Percentiles rank a stretch among this genome's conserved stretches.
phyloP scores from a whole-genome alignment of 2,888 invertebrate species.

The Agrochola lota region DNA sequence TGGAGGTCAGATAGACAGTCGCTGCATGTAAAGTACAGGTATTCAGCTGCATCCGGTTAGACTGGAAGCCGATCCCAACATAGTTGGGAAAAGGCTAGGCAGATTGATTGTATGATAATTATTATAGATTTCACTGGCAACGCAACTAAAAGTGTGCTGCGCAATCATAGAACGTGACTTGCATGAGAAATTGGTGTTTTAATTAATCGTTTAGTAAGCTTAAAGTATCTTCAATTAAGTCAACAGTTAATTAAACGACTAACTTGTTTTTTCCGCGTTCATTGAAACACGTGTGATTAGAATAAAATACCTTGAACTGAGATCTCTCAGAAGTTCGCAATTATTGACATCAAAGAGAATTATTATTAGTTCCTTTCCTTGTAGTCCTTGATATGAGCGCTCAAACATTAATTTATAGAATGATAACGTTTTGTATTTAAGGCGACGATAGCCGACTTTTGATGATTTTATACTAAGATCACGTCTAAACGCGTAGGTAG shows the following conservation, averaged over 20 bases:
- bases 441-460: too few species aligned
- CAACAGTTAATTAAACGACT: constrained; percentile 35
- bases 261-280: constrained; percentile 3
- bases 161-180: background rate
- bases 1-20: too few species aligned
- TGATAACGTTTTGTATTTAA: background rate
- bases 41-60: too few species aligned
- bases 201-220: constrained; percentile 11
- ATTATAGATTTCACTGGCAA: background rate
- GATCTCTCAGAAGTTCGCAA: constrained; percentile 4
- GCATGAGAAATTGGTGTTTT: background rate
- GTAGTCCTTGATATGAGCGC: background rate
- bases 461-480: too few species aligned
- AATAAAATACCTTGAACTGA: constrained; percentile 1
- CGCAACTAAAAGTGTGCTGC: background rate
- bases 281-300: constrained; percentile 11
- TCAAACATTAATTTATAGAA: constrained; percentile 1
- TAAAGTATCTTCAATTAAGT: constrained; percentile 22
- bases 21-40: too few species aligned
- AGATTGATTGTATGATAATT: too few species aligned
- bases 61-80: too few species aligned
- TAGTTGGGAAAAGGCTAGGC: too few species aligned
- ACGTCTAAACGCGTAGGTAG: too few species aligned
- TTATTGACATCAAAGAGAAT: constrained; percentile 36
- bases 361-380: constrained; percentile 3